A percentile compares a stretch with the other conserved stretches of the same genome.
phyloP scores from a whole-genome alignment of 1,140 invertebrate species.

The Sycophaga agraensis region DNA sequence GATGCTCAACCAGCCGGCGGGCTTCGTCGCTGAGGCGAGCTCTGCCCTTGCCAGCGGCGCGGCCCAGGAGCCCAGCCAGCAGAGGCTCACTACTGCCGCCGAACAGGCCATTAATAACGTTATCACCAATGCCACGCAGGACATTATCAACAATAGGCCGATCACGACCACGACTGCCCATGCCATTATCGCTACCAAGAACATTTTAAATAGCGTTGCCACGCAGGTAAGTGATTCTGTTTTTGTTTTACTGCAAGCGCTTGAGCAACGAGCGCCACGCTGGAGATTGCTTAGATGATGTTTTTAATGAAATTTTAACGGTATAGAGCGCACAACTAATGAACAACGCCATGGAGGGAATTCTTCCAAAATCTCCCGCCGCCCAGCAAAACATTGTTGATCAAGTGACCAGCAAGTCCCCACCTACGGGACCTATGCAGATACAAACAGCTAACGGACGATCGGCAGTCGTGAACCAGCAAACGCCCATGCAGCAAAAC shows the following conservation, averaged over 20 bases:
- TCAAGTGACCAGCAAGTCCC: slow-evolving; percentile 49
- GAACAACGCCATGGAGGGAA: slow-evolving; percentile 54
- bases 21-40: slow-evolving; percentile 54
- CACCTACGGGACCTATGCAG: slow-evolving; percentile 37
- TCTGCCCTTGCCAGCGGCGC: slow-evolving; percentile 52
- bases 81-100: slow-evolving; percentile 51
- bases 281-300: too few relatives aligned
- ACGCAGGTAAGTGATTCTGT: slow-evolving; percentile 33
- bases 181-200: slow-evolving; percentile 55
- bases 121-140: slow-evolving; percentile 53
- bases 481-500: slow-evolving; percentile 40
- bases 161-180: slow-evolving; percentile 53
- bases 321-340: slow-evolving; percentile 52
- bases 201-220: slow-evolving; percentile 54
- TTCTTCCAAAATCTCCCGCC: slow-evolving; percentile 51
- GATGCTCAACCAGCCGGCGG: slow-evolving; percentile 50
- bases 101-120: slow-evolving; percentile 55
- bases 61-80: slow-evolving; percentile 51
- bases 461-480: slow-evolving; percentile 22
- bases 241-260: neutral
- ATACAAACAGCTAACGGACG: slow-evolving; percentile 23
- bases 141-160: slow-evolving; percentile 54
- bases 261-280: too few relatives aligned
- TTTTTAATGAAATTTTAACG: neutral
- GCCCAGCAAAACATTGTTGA: slow-evolving; percentile 48